Base-by-base conservation (phyloP, 2,113 vertebrate species). In the Phylloscopus whistleri region DNA sequence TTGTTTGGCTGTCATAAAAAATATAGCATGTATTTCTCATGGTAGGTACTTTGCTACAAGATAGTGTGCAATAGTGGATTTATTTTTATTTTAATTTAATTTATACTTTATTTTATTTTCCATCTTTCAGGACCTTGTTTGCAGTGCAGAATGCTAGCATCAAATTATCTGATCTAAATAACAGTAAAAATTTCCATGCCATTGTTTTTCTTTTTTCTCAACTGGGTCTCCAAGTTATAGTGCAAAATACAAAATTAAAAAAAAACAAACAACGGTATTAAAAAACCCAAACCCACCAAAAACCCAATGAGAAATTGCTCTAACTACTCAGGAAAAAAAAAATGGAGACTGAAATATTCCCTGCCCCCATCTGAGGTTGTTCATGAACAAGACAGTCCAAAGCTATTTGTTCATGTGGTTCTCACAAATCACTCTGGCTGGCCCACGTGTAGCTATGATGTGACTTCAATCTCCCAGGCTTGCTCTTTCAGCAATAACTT, bases 1-100 rank as follows among this genome's bases (percentile, higher is more conserved):
- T 90, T 90, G 49, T 80, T 90, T 94, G 82, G 76, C 80, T 89
- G 91, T 97, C 83, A 66, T 97, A 88, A 97, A 95, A 97, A 97
- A 97, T 96, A 97, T 91, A 96, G 96, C 69, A 86, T 10, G 18
- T 93, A 73, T 94, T 96, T 95, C 51, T 91, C 92, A 92, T 80
- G 86, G 68, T 75, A 93, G 77, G n/a, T 78, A 58, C 68, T 97
- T 92, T 92, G 83, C 79, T 97, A 94, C 55, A 93, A 88, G 76
- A 88, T 73, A 96, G 70, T 89, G 94, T 93, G 95, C 84, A 95
- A 89, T 5, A 89, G 63, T 94, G 73, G 17, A 20, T 94, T 80
- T 26, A 49, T 82, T 82, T 93, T 78, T 41, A 37, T 37, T 86
- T 87, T 31, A 59, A 31, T 80, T 81, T 75, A 26, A 21, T 87